Conservation (phyloP, 2,888 invertebrate genomes). For the Notodonta ziczac region DNA sequence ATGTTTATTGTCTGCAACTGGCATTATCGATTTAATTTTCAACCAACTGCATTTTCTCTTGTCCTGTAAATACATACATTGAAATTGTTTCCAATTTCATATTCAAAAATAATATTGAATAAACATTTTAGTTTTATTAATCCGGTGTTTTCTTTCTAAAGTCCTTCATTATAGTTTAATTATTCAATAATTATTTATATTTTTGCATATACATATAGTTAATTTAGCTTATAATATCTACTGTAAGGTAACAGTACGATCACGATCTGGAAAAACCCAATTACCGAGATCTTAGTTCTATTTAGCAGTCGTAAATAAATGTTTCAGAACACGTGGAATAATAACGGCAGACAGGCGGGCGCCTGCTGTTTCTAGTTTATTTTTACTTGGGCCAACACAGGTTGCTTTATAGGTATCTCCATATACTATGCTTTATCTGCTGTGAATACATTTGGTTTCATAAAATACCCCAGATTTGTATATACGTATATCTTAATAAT, state of each 20-base stretch:
- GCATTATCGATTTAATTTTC: not conserved
- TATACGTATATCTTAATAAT: no score
- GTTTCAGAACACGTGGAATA: slow-evolving; percentile 37
- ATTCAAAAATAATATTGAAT: no score
- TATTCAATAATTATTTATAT: not conserved
- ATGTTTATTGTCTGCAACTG: not conserved
- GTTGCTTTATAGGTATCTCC: slow-evolving; percentile 19
- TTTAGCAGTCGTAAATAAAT: slow-evolving; percentile 21
- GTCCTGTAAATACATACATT: no score
- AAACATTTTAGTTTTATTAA: not conserved
- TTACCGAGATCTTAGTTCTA: slow-evolving; percentile 5
- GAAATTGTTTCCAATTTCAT: no score
- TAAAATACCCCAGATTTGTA: not conserved
- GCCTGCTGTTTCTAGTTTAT: slow-evolving; percentile 38
- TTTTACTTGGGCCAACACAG: slow-evolving; percentile 19
- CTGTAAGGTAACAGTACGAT: not conserved
- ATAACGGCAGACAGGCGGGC: slow-evolving; percentile 49
- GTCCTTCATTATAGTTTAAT: no score
- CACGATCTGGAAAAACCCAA: slow-evolving; percentile 1
- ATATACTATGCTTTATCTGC: not conserved
- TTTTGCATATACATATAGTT: no score
- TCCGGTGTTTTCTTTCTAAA: no score
- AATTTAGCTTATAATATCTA: no score
- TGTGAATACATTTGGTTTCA: not conserved
- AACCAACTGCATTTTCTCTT: not conserved